Evolutionary conservation across 2,888 invertebrate species (phyloP), one percentile per base, ranked within the genome.

Genomic region (Lasiommata megera): DNA sequence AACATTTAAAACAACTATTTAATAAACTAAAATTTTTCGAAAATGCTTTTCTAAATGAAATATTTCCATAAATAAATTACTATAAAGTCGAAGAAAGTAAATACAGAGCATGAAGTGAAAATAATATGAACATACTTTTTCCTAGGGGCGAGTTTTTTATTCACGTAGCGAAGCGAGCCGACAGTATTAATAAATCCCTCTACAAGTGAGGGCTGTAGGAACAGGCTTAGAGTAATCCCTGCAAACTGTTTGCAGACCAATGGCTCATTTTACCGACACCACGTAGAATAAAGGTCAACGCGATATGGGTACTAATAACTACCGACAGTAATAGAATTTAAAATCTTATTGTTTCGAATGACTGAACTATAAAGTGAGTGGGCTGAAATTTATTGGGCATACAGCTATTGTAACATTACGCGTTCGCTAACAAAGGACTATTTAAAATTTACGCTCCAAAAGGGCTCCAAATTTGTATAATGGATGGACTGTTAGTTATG

Each of bases 101-200:
- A 34, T 34, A 34, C 12, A 12, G 43, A 43, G 14, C 28, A 28
- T 43, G 12, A 46, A 46, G 31, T 31, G 16, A 46, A 46, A 46
- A 31, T 31, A 46, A 31, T 31, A 16, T n/a, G 46, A 17, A 16
- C 31, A 16, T 41, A 31, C 17, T 52, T 29, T 52, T 17, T 52
- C 31, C 40, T 41, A 17, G 38, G 29, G 29, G 12, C 40, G 41
- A 41, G 52, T 52, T 52, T 52, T 52, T 52, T 52, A 52, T 52
- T 52, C 52, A 31, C 31, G 31, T 31, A 56, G 31, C 40, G 34
- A 48, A 56, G 36, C 34, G 50, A 14, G 50, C 50, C 40, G 50
- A 56, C 56, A 56, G 48, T 56, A 50, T 56, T 50, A 50, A 56
- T 43, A 56, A 56, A 56, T 56, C 56, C 56, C 50, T 50, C 50